phyloP scores from a whole-genome alignment of 2,113 vertebrate genomes.

The Cebus imitator region DNA sequence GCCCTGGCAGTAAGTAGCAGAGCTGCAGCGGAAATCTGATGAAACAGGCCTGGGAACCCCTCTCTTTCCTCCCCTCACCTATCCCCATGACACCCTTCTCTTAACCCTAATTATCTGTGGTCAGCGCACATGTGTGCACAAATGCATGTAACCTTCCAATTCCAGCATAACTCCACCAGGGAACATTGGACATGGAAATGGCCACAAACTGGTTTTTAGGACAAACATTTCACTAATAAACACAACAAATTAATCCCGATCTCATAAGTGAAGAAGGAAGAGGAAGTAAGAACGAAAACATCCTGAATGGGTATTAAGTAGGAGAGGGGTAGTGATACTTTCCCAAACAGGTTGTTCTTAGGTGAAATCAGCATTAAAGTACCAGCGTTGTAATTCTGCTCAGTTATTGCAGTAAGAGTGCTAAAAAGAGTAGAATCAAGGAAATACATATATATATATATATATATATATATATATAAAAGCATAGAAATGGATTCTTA shows the following conservation, averaged over 20 bases:
- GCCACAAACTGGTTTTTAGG: background rate
- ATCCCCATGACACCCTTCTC: background rate
- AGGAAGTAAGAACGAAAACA: background rate
- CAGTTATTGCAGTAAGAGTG: background rate
- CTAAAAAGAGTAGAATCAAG: background rate
- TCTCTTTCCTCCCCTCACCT: background rate
- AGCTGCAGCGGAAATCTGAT: background rate
- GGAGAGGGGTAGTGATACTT: background rate
- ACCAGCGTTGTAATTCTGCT: background rate
- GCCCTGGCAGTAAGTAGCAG: background rate
- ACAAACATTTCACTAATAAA: background rate
- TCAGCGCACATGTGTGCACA: fast-evolving
- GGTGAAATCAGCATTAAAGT: background rate
- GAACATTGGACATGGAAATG: background rate
- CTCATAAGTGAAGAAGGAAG: background rate
- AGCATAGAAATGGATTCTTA: constrained; percentile 2
- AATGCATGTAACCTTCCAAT: background rate
- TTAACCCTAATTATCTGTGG: background rate
- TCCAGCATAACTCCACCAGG: background rate
- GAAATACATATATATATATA: background rate
- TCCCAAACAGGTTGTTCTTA: background rate
- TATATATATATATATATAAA: background rate
- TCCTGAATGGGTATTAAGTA: background rate
- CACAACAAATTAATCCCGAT: background rate
- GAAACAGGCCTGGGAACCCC: background rate